A percentile compares a stretch with the other conserved stretches of the same genome.
Evolutionary conservation across 2,797 vertebrate genomes (phyloP).

Genomic region (Spinibarbus caldwelli): DNA sequence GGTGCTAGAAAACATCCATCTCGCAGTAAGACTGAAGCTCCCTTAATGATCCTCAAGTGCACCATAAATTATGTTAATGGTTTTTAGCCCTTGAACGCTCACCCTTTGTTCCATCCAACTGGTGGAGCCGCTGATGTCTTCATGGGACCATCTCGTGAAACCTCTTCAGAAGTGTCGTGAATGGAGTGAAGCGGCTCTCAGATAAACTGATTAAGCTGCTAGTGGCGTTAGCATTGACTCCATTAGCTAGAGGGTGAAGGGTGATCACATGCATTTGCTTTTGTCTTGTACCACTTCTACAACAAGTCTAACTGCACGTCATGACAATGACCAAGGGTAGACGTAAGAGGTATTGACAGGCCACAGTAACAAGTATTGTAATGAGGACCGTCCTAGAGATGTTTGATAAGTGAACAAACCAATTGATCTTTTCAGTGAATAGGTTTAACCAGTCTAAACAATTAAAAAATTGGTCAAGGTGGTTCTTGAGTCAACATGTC

Average conservation of each 20-base stretch:
- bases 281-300: background rate
- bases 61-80: constrained; percentile 95
- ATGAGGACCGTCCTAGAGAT: background rate
- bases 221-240: constrained; percentile 16
- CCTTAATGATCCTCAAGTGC: constrained; percentile 91
- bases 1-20: constrained; percentile 87
- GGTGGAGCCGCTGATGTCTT: constrained; percentile 58
- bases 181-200: constrained; percentile 21
- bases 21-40: constrained; percentile 87
- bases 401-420: background rate
- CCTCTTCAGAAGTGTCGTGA: constrained; percentile 39
- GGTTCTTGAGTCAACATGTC: background rate
- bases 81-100: constrained; percentile 65
- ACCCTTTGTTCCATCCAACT: constrained; percentile 61
- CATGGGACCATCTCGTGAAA: constrained; percentile 36
- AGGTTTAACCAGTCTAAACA: background rate
- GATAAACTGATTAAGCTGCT: constrained; percentile 36
- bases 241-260: constrained; percentile 38
- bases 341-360: background rate
- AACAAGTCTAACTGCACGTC: background rate
- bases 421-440: no score
- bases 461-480: background rate
- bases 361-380: constrained; percentile 1
- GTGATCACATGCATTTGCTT: background rate
- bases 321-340: background rate